Evolutionary conservation across 2,888 invertebrate genomes (phyloP).

Genomic region (Zaprionus obscuricornis): DNA sequence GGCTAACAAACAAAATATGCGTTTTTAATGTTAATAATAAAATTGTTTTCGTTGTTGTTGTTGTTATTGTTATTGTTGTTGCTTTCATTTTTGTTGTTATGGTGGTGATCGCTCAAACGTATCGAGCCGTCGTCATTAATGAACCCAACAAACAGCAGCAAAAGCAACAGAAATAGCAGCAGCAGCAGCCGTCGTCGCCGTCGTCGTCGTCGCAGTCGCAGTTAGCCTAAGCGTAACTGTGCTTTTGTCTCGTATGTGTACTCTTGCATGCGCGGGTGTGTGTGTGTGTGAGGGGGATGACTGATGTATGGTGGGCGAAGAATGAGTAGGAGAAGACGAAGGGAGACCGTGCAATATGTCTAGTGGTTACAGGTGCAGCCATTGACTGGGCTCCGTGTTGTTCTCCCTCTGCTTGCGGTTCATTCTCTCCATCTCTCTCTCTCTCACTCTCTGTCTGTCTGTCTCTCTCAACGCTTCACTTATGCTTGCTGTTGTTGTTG

Average conservation of each 20-base stretch:
- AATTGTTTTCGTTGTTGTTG: slow-evolving; percentile 38
- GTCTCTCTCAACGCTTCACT: slow-evolving; percentile 67
- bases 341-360: slow-evolving; percentile 45
- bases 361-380: slow-evolving; percentile 72
- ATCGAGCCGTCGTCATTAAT: slow-evolving; percentile 71
- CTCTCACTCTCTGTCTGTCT: slow-evolving; percentile 11
- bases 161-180: too few relatives aligned
- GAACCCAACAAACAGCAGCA: slow-evolving; percentile 69
- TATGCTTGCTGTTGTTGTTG: slow-evolving; percentile 49
- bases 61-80: slow-evolving; percentile 36
- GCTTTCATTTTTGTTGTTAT: too few relatives aligned
- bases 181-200: slow-evolving; percentile 37
- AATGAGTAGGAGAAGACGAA: background rate
- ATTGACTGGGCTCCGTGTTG: slow-evolving; percentile 60
- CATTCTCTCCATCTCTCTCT: slow-evolving; percentile 23
- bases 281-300: background rate
- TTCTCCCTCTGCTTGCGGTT: slow-evolving; percentile 43
- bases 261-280: background rate
- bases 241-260: slow-evolving; percentile 54
- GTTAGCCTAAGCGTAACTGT: slow-evolving; percentile 65
- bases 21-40: slow-evolving; percentile 70
- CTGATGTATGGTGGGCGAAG: background rate
- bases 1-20: slow-evolving; percentile 62
- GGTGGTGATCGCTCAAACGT: slow-evolving; percentile 73
- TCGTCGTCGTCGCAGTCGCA: too few relatives aligned